phyloP scores from a whole-genome alignment of 2,797 vertebrate species.

The Perdix hodgsoniae region DNA sequence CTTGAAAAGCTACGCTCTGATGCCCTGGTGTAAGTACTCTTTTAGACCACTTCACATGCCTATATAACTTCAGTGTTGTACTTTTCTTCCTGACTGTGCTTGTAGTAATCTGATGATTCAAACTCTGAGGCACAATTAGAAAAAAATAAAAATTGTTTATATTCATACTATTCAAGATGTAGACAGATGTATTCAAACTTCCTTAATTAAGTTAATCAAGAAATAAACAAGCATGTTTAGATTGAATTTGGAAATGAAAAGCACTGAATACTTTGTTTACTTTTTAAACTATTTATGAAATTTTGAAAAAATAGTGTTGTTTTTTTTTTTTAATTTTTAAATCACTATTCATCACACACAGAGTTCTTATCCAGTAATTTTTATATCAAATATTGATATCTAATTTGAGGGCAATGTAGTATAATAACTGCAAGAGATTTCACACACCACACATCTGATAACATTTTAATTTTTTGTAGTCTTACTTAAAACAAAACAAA shows the following conservation, averaged over 20 bases:
- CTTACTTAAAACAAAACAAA: neutral
- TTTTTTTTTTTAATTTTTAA: neutral
- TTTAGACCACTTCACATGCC: neutral
- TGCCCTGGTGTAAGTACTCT: neutral
- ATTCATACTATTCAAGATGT: neutral
- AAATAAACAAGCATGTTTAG: neutral
- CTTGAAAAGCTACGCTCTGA: neutral
- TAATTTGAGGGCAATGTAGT: neutral
- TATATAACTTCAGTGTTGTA: neutral
- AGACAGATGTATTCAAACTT: neutral
- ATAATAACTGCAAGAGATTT: neutral
- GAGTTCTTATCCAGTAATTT: neutral
- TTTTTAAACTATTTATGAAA: neutral
- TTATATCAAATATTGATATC: neutral
- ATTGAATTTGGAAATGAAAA: neutral
- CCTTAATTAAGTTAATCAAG: neutral
- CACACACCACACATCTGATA: neutral
- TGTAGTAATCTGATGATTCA: neutral
- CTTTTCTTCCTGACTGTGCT: neutral
- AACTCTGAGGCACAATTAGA: neutral
- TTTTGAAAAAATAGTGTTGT: neutral
- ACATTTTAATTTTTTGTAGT: neutral
- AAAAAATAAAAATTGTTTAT: neutral
- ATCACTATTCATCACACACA: neutral
- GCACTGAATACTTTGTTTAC: neutral